Conservation (phyloP, 2,888 invertebrate genomes). For the Phalera bucephala region DNA sequence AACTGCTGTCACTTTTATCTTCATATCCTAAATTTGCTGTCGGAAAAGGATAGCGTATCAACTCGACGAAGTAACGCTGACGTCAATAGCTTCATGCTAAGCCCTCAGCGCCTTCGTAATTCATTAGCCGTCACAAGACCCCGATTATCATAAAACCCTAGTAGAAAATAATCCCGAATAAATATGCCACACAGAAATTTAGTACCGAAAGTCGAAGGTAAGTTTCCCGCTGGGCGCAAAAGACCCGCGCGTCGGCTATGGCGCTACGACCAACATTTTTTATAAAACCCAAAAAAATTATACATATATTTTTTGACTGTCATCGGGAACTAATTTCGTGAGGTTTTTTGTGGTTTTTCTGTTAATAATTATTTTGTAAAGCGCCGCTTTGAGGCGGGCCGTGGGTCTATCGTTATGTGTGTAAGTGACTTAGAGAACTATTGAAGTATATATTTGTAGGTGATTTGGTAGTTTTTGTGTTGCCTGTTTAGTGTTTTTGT, state of each 20-base stretch:
- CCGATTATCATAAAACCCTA: conserved; percentile 77
- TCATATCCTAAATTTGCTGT: too few relatives aligned
- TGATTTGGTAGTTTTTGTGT: not conserved
- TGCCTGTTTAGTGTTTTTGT: conserved; percentile 1
- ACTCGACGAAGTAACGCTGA: too few relatives aligned
- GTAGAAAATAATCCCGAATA: conserved; percentile 79
- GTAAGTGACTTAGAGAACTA: not conserved
- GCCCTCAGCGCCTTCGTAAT: conserved; percentile 56
- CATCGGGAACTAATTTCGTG: conserved; percentile 82
- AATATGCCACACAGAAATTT: conserved; percentile 78
- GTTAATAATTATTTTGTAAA: conserved; percentile 72
- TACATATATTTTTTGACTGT: conserved; percentile 80
- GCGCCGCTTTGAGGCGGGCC: conserved; percentile 43
- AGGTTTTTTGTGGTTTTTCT: conserved; percentile 75
- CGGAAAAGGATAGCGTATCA: too few relatives aligned
- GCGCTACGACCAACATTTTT: conserved; percentile 64
- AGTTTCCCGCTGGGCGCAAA: conserved; percentile 67
- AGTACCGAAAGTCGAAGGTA: conserved; percentile 53
- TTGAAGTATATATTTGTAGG: not conserved
- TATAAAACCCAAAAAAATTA: conserved; percentile 56
- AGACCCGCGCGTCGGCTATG: conserved; percentile 65
- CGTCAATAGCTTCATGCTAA: too few relatives aligned
- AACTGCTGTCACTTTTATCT: too few relatives aligned
- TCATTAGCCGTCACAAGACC: conserved; percentile 69
- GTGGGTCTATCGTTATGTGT: not conserved